Conservation (phyloP, 2,797 vertebrate species). For the Thunnus albacares region DNA sequence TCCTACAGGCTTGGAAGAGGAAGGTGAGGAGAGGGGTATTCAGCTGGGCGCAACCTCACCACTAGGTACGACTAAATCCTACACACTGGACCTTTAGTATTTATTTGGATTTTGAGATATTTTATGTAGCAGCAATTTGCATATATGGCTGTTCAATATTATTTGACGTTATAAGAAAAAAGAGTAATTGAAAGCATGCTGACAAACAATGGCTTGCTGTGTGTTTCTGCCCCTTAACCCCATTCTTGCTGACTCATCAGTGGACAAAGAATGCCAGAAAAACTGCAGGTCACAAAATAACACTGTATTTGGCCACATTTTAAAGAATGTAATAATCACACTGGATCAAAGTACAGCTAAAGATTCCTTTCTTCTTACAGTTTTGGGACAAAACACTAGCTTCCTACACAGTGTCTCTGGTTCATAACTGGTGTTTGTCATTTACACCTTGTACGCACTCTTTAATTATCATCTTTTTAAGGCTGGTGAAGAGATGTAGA, state of each 20-base stretch:
- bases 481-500: conserved; percentile 53
- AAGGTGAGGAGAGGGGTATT: too few species aligned
- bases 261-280: conserved; percentile 26
- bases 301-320: conserved; percentile 17
- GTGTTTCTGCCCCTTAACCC: neutral
- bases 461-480: conserved; percentile 73
- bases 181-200: neutral
- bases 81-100: neutral
- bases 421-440: conserved; percentile 72
- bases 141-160: conserved; percentile 3
- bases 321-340: conserved; percentile 43
- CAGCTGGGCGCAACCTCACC: too few species aligned
- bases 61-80: too few species aligned
- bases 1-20: too few species aligned
- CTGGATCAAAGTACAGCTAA: conserved; percentile 36
- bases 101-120: neutral
- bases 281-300: neutral
- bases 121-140: neutral
- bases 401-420: conserved; percentile 59
- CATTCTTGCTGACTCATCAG: neutral
- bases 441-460: conserved; percentile 65
- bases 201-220: neutral
- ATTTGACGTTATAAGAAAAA: conserved; percentile 17
- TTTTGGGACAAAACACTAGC: conserved; percentile 47
- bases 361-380: conserved; percentile 54